A percentile compares a stretch with the other conserved stretches of the same genome.
Evolutionary conservation across 2,113 vertebrate genomes (phyloP).

Genomic region (Dermatemys mawii): DNA sequence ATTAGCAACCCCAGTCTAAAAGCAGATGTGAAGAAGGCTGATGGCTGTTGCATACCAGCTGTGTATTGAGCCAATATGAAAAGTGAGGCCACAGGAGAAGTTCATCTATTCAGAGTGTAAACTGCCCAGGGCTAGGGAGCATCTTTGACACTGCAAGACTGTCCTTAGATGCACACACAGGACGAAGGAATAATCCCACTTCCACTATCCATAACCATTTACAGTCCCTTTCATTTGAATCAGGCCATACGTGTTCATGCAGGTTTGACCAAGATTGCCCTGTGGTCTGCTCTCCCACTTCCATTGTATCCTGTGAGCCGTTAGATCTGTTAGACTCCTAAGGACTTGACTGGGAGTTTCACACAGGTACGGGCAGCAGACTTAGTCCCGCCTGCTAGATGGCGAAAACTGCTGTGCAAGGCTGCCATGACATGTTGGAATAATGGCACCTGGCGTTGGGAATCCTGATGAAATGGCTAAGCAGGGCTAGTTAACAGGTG

Average conservation of each 20-base stretch:
- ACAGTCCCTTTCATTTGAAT: neutral
- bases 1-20: neutral
- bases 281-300: neutral
- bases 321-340: neutral
- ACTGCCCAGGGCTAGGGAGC: neutral
- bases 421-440: neutral
- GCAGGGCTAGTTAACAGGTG: fast-evolving
- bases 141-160: neutral
- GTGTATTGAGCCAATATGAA: neutral
- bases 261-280: neutral
- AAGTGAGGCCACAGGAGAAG: neutral
- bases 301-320: neutral
- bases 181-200: neutral
- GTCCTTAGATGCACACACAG: neutral
- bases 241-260: neutral
- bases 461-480: neutral
- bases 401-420: neutral
- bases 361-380: neutral
- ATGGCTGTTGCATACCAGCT: neutral
- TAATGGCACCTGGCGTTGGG: neutral
- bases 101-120: neutral
- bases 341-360: neutral
- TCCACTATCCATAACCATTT: neutral
- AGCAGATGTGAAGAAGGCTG: neutral
- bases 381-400: neutral